Percentiles rank a stretch among this genome's conserved stretches.
phyloP scores from a whole-genome alignment of 2,888 invertebrate genomes.

The Busseola fusca region DNA sequence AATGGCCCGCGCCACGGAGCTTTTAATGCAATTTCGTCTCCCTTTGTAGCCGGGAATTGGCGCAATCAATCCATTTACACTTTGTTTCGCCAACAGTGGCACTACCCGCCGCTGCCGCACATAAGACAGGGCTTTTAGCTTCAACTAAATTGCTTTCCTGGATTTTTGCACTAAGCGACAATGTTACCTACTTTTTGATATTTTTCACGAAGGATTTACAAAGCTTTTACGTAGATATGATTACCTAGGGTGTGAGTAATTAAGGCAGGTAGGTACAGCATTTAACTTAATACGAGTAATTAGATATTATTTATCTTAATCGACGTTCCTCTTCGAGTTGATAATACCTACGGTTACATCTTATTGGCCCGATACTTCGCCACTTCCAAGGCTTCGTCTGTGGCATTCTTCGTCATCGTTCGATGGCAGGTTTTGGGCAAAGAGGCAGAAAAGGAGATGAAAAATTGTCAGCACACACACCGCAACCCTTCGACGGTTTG shows the following conservation, averaged over 20 bases:
- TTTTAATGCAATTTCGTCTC: constrained; percentile 88
- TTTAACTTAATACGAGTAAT: not conserved
- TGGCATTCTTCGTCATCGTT: not conserved
- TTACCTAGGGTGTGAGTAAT: not conserved
- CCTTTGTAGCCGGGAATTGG: constrained; percentile 88
- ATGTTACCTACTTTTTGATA: constrained; percentile 9
- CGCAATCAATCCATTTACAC: constrained; percentile 90
- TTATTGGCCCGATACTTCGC: not conserved
- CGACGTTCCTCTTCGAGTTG: not conserved
- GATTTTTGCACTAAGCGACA: constrained; percentile 59
- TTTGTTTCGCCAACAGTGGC: constrained; percentile 87
- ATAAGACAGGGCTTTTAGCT: constrained; percentile 78
- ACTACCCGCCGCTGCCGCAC: constrained; percentile 68
- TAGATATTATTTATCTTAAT: not conserved
- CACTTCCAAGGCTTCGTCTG: not conserved
- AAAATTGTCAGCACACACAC: not conserved
- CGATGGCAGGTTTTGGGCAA: not conserved
- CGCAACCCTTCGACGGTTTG: not conserved
- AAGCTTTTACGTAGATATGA: not conserved
- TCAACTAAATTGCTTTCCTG: constrained; percentile 74
- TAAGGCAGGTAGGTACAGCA: not conserved
- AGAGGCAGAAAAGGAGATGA: too few species aligned
- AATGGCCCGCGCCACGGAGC: constrained; percentile 87
- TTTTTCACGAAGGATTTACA: not conserved
- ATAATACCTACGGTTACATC: not conserved